Base-by-base conservation (phyloP, 2,888 invertebrate genomes). In the Heliconius sara region DNA sequence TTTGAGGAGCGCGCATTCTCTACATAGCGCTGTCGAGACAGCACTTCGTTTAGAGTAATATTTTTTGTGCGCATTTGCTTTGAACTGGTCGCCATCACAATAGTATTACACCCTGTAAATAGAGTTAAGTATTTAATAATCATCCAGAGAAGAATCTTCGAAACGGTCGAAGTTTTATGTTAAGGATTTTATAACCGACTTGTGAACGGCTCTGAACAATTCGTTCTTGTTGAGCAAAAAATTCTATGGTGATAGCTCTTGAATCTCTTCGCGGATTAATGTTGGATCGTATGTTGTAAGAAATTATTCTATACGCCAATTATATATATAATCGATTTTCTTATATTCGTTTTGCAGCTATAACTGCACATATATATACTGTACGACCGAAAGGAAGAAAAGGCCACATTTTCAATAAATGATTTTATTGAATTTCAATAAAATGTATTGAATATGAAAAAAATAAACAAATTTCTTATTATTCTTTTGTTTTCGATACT, bases 1-100 rank as follows among this genome's bases (percentile, higher is more conserved):
- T 88, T 88, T 86, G 86, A 84, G 83, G 71, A 74, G 82, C 82
- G 80, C 82, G 81, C 85, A 88, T 88, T 87, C 88, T 83, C 82
- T 25, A 80, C 85, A 85, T 86, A 79, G 83, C 82, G 66, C 77
- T 80, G 83, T 84, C 84, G 82, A 83, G 84, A 84, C 86, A 82
- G 82, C 85, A 84, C 83, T 83, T 84, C 84, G 80, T 80, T 81
- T 81, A 83, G 81, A 81, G 84, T 80, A 81, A 83, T 73, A 81
- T 80, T 87, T 87, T 87, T 87, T 87, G 85, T 83, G 77, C 84
- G 82, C 84, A 84, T 84, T 85, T 85, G 79, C 81, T 77, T 79
- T 80, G 82, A 82, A 85, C 83, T 82, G 81, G 80, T 82, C 79
- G 81, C 82, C 81, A 66, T 75, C 80, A 83, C 83, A 82, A 83